Conservation (phyloP, 1,140 invertebrate genomes). For the Delia radicum region DNA sequence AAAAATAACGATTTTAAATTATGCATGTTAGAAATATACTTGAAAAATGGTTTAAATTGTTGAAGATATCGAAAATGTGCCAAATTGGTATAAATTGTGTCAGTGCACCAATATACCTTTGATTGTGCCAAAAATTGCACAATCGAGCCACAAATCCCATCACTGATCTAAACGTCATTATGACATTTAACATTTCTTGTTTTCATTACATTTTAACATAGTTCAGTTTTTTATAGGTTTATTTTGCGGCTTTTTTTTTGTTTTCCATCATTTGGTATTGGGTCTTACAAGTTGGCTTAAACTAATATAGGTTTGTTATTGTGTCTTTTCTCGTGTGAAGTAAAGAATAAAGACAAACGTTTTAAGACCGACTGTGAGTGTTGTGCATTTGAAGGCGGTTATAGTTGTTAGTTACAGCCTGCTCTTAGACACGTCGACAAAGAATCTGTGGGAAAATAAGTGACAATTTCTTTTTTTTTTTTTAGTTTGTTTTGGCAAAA, state of each 20-base stretch:
- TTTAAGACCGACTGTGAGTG: neutral
- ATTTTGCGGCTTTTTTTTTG: neutral
- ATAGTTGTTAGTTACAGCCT: neutral
- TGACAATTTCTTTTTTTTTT: slow-evolving; percentile 4
- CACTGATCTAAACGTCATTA: neutral
- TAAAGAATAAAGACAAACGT: neutral
- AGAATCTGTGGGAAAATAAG: neutral
- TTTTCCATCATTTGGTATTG: neutral
- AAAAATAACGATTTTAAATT: no score
- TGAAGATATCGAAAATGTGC: no score
- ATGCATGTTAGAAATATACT: no score
- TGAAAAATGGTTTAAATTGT: no score
- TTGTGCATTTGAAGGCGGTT: neutral
- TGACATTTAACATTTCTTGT: neutral
- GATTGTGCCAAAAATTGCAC: no score
- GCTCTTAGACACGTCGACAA: neutral
- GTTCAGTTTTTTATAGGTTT: neutral
- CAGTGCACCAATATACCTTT: no score
- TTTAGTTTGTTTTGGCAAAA: neutral
- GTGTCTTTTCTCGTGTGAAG: neutral
- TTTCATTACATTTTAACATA: neutral
- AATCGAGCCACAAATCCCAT: no score
- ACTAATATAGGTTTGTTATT: neutral
- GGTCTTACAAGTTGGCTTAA: neutral
- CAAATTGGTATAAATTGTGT: no score